These are phyloP conservation scores for Pseudochirops cupreus DNA, from an alignment of 2,797 vertebrate species.

Conservation along the genomic window DNA sequence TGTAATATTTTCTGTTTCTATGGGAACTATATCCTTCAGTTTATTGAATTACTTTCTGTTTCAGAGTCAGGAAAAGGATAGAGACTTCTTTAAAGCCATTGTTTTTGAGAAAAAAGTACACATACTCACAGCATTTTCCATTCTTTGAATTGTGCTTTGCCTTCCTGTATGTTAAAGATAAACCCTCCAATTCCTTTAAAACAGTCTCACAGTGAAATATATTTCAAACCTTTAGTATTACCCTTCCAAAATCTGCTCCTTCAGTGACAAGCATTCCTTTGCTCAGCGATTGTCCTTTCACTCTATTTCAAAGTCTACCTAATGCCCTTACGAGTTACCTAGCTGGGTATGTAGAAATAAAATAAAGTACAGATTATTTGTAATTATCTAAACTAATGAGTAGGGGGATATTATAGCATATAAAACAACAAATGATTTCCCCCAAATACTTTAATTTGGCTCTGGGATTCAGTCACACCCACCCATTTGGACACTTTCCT, in stretches of 20 bases:
- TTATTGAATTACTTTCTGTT: slow-evolving; percentile 29
- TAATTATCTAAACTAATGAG: slow-evolving; percentile 42
- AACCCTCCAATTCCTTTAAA: slow-evolving; percentile 53
- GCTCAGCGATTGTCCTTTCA: slow-evolving; percentile 33
- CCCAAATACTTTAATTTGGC: not conserved
- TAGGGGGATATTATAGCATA: not conserved
- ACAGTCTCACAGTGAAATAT: slow-evolving; percentile 54
- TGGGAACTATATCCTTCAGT: fast-evolving
- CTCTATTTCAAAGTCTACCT: slow-evolving; percentile 38
- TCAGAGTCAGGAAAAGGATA: slow-evolving; percentile 52
- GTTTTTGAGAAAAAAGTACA: slow-evolving; percentile 40
- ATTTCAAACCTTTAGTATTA: slow-evolving; percentile 57
- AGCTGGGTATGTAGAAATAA: slow-evolving; percentile 23
- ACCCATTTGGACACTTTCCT: not conserved
- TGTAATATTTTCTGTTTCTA: slow-evolving; percentile 13
- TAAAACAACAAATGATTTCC: not conserved
- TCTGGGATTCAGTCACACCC: not conserved
- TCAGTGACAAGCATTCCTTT: slow-evolving; percentile 45
- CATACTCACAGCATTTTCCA: slow-evolving; percentile 36
- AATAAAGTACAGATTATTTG: slow-evolving; percentile 48
- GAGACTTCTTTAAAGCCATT: slow-evolving; percentile 58
- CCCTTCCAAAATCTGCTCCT: slow-evolving; percentile 61
- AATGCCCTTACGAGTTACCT: slow-evolving; percentile 5
- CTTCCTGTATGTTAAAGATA: slow-evolving; percentile 57
- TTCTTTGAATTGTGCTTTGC: slow-evolving; percentile 60